Conservation (phyloP, 2,113 vertebrate species). For the Aspiorhynchus laticeps region DNA sequence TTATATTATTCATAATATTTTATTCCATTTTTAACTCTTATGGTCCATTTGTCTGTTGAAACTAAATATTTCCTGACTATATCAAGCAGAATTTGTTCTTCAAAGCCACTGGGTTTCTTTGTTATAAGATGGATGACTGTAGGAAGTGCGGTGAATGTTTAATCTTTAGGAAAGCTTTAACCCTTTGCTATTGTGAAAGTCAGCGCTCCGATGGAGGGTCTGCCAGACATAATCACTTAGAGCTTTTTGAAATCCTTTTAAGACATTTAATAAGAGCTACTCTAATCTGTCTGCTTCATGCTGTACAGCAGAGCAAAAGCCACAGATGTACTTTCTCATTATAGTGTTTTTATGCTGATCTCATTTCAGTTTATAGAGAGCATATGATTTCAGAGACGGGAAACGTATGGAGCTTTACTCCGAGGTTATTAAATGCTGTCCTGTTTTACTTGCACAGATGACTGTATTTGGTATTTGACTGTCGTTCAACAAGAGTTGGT, state of each 20-base stretch:
- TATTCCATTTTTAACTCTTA: background rate
- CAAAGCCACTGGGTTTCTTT: constrained; percentile 7
- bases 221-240: constrained; percentile 39
- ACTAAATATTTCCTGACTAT: background rate
- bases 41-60: background rate
- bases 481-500: background rate
- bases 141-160: constrained; percentile 47
- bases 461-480: background rate
- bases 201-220: constrained; percentile 6
- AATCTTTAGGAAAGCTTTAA: constrained; percentile 42
- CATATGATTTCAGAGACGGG: constrained; percentile 5
- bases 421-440: background rate
- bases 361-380: constrained; percentile 6
- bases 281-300: constrained; percentile 14
- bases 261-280: constrained; percentile 47
- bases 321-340: constrained; percentile 36
- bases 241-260: constrained; percentile 42
- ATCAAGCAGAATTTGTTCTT: background rate
- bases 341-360: constrained; percentile 2
- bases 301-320: background rate
- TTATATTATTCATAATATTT: background rate
- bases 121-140: constrained; percentile 26
- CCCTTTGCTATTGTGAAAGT: constrained; percentile 20
- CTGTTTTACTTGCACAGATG: background rate
- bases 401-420: constrained; percentile 11